A percentile compares a stretch with the other conserved stretches of the same genome.
Evolutionary conservation across 2,113 vertebrate genomes (phyloP).

Genomic region (Oxyura jamaicensis): DNA sequence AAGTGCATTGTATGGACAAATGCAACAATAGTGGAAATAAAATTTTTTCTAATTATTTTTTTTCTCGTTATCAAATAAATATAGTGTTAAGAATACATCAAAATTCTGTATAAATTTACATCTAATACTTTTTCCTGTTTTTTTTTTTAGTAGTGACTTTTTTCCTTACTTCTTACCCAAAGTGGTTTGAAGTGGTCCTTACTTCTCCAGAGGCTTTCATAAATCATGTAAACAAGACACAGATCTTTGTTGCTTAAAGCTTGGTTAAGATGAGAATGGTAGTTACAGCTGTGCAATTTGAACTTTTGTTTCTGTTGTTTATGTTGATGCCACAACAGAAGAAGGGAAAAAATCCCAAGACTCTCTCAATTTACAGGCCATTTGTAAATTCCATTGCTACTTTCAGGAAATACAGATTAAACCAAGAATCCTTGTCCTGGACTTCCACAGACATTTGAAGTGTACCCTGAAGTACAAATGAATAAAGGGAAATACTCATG

Average conservation of each 20-base stretch:
- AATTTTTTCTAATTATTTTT: background rate
- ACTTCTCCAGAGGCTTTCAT: slow-evolving; percentile 27
- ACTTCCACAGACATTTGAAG: background rate
- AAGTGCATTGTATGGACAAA: background rate
- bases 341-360: fast-evolving
- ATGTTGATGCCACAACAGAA: background rate
- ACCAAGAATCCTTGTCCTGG: background rate
- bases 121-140: background rate
- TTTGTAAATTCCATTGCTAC: background rate
- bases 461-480: background rate
- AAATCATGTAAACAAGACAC: slow-evolving; percentile 18
- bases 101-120: slow-evolving; percentile 10
- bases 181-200: background rate
- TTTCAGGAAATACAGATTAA: background rate
- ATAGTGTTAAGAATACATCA: background rate
- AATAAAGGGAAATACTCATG: background rate
- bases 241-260: slow-evolving; percentile 40
- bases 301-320: background rate
- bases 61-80: background rate
- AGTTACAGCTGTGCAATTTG: background rate
- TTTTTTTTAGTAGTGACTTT: background rate
- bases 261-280: background rate
- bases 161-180: background rate
- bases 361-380: background rate
- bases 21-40: background rate